Base-by-base conservation (phyloP, 1,140 invertebrate genomes). In the Drosophila lacertosa region DNA sequence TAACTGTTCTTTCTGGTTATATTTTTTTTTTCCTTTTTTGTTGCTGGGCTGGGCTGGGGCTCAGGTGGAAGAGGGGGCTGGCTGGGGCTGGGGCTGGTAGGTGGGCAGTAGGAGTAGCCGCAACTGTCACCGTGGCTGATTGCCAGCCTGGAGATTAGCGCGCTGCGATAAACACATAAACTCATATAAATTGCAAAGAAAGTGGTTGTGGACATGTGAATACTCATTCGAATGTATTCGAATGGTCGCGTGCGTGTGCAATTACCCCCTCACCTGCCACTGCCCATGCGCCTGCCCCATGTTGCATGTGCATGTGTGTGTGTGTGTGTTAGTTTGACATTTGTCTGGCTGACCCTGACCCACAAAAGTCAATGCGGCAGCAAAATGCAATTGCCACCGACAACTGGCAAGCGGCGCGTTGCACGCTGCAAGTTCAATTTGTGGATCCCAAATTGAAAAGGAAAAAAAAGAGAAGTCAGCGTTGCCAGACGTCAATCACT, bases 131-230 rank as follows among this genome's bases (percentile, higher is more conserved):
- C 77, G 71, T 62, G 62, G 77, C 82, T 78, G 77, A 68, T 74
- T 77, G 74, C 77, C 63, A 42, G 60, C 20, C 33, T 26, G 57
- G 10, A 81, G 81, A 88, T 86, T 84, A 74, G 80, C 81, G 26
- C 69, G 81, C 77, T 74, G 67, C 67, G 80, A 84, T 84, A 84
- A 84, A 69, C 76, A 76, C 29, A 60, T 77, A 83, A 83, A 70
- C 78, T 72, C 63, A 82, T 74, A 82, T 82, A 77, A 82, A 82
- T 82, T 75, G 75, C 62, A 84, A 84, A 86, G 81, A 84, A 84
- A 84, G 81, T 84, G 73, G 68, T 69, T 81, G 62, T 73, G 68
- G 64, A 70, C 62, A 75, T 48, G 54, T 47, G 42, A 32, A 48
- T 42, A 42, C 39, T 42, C 40, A 42, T 42, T 42, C 40, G 40